These are phyloP conservation scores for Caenorhabditis elegans DNA, from an alignment of 1,140 invertebrate species.

Conservation along the genomic window WBcel235 BX284606.5:2330001-2330500, in stretches of 20 bases:
- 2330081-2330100: not conserved
- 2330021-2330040: not conserved
- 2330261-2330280: not conserved
- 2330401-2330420: not conserved
- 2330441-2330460: not conserved
- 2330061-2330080: not conserved
- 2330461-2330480: not conserved
- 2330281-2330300: not conserved
- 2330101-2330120: not conserved
- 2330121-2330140: not conserved
- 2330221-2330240: slow-evolving; percentile 10
- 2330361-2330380: slow-evolving; percentile 26
- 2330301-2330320: not conserved
- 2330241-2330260: slow-evolving; percentile 32
- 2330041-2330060: not conserved
- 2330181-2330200: slow-evolving; percentile 28
- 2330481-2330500: not conserved
- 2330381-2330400: not conserved
- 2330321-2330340: not conserved
- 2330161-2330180: slow-evolving; percentile 14
- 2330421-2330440: slow-evolving; percentile 18
- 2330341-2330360: slow-evolving; percentile 15
- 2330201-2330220: slow-evolving; percentile 19
- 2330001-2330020: too few relatives aligned
- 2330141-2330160: not conserved